These are phyloP conservation scores for Paralichthys olivaceus DNA, from an alignment of 2,113 vertebrate species.

Conservation along the genomic window DNA sequence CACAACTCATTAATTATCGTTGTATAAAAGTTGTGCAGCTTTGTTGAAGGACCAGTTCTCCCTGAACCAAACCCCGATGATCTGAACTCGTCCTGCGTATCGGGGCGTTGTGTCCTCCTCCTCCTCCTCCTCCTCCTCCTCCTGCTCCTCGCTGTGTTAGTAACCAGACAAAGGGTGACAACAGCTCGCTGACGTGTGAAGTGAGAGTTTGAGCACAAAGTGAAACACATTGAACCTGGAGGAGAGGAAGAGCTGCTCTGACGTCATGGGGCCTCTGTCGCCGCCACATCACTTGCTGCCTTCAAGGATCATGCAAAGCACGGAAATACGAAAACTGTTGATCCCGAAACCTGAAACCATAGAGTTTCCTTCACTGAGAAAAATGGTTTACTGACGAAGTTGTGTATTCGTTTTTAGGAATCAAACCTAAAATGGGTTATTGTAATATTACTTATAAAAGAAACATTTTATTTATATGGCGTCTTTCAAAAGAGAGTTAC, in stretches of 20 bases:
- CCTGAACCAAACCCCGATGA: neutral
- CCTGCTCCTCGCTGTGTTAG: neutral
- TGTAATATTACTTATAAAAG: no score
- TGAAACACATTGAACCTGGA: constrained; percentile 44
- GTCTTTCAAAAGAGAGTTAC: no score
- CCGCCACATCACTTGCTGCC: constrained; percentile 63
- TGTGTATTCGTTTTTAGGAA: no score
- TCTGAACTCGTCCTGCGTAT: neutral
- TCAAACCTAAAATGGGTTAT: neutral
- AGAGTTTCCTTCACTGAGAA: neutral
- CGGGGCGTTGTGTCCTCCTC: neutral
- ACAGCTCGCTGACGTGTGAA: neutral
- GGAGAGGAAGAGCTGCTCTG: constrained; percentile 1
- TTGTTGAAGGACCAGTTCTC: neutral
- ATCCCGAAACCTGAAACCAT: neutral
- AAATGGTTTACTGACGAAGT: no score
- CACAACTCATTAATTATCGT: no score
- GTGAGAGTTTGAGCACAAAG: neutral
- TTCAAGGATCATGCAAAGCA: neutral
- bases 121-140: no score
- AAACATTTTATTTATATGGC: no score
- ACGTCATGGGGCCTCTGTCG: constrained; percentile 10
- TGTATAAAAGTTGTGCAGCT: neutral
- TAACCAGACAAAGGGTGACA: neutral
- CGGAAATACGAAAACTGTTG: neutral